phyloP scores from a whole-genome alignment of 2,888 invertebrate species.

The Ryuthela nishihirai region DNA sequence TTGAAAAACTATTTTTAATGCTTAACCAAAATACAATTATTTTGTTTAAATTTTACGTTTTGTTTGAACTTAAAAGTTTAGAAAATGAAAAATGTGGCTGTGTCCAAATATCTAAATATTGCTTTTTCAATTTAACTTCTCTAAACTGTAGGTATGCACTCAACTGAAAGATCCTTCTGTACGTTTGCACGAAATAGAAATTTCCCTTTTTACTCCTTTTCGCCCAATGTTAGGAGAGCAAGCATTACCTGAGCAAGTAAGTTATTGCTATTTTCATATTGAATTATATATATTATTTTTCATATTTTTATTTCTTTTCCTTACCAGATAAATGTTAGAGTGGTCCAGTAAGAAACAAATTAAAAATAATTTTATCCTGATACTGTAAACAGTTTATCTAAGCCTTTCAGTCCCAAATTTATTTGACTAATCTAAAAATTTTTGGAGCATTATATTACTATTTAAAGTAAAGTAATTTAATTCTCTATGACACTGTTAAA shows the following conservation, averaged over 20 bases:
- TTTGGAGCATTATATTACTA: too few species aligned
- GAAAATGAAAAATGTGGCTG: background rate
- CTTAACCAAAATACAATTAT: background rate
- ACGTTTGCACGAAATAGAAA: constrained; percentile 63
- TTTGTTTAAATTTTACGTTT: background rate
- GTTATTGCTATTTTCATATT: too few species aligned
- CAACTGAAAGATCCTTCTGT: constrained; percentile 61
- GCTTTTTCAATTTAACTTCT: background rate
- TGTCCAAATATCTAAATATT: background rate
- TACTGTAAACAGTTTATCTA: background rate
- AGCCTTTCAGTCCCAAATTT: too few species aligned
- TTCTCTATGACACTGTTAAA: too few species aligned
- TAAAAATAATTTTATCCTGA: background rate
- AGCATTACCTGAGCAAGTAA: constrained; percentile 48
- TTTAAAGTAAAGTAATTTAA: too few species aligned
- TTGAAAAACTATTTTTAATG: background rate
- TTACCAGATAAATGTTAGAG: too few species aligned
- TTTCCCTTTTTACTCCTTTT: constrained; percentile 52
- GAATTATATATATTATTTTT: too few species aligned
- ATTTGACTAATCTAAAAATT: too few species aligned
- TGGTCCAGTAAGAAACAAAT: background rate
- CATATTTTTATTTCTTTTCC: too few species aligned
- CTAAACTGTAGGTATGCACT: constrained; percentile 60
- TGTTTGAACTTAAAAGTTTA: background rate
- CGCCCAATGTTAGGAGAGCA: constrained; percentile 40